Percentiles rank a stretch among this genome's conserved stretches.
phyloP scores from a whole-genome alignment of 2,797 vertebrate genomes.

The Propithecus perrieri region DNA sequence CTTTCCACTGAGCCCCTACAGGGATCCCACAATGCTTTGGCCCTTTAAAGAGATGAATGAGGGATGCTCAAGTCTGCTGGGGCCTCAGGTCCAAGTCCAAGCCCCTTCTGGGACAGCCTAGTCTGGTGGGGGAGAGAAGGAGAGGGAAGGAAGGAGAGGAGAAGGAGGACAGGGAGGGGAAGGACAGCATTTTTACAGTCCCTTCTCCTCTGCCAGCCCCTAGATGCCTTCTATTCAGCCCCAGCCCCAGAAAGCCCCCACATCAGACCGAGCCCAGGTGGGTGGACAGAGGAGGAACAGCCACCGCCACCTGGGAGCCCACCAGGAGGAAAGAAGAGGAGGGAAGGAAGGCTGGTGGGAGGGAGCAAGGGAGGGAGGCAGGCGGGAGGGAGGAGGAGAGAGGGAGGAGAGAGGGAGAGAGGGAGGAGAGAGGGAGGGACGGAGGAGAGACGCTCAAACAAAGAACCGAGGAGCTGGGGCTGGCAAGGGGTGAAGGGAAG shows the following conservation, averaged over 20 bases:
- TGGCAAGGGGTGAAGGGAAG: constrained; percentile 74
- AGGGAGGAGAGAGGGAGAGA: constrained; percentile 75
- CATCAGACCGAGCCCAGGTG: constrained; percentile 2
- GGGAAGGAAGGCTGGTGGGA: constrained; percentile 70
- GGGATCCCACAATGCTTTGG: background rate
- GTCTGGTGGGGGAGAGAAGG: constrained; percentile 47
- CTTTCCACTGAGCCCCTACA: background rate
- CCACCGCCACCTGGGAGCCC: constrained; percentile 81
- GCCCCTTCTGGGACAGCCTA: background rate
- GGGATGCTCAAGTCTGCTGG: background rate
- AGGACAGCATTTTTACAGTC: constrained; percentile 21
- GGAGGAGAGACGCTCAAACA: constrained; percentile 77
- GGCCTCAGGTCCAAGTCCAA: constrained; percentile 24
- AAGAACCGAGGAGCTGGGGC: constrained; percentile 77
- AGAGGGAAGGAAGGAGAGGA: constrained; percentile 65
- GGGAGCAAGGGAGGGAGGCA: constrained; percentile 49
- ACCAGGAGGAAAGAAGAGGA: constrained; percentile 72
- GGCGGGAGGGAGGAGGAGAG: constrained; percentile 73
- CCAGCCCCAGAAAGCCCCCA: constrained; percentile 33
- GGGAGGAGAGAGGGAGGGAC: constrained; percentile 76
- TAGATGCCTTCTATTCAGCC: background rate
- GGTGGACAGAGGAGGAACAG: constrained; percentile 61
- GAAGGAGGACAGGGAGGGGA: constrained; percentile 63
- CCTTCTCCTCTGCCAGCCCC: constrained; percentile 2
- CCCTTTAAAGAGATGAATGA: constrained; percentile 26